Conservation (phyloP, 92 coral and sea anemone genomes). For the Epizoanthus stellaris region DNA sequence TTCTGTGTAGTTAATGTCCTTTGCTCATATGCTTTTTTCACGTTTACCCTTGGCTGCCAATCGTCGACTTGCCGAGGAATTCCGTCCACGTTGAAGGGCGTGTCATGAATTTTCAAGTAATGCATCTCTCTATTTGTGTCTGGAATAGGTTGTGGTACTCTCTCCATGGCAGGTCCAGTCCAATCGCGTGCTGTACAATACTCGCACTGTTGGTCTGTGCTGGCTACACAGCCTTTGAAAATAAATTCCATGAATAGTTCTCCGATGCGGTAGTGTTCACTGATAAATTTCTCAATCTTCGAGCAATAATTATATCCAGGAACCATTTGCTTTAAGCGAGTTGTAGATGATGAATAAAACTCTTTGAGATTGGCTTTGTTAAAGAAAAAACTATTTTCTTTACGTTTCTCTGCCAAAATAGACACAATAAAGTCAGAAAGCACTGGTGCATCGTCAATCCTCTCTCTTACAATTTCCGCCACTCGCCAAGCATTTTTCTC, state of each 20-base stretch:
- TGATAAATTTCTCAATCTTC: conserved; percentile 38
- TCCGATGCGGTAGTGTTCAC: conserved; percentile 46
- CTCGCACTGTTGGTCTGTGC: not conserved
- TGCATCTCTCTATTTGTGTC: conserved; percentile 24
- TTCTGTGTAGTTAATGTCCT: conserved; percentile 45
- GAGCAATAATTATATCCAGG: not conserved
- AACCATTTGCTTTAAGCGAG: no score
- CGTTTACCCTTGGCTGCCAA: conserved; percentile 66
- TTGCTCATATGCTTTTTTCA: conserved; percentile 36
- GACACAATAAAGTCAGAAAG: no score
- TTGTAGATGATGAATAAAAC: not conserved
- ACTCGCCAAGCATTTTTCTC: conserved; percentile 74
- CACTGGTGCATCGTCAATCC: conserved; percentile 73
- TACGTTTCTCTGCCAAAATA: conserved; percentile 5
- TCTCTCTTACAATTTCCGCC: conserved; percentile 49
- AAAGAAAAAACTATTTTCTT: conserved; percentile 35
- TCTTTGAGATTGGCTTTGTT: conserved; percentile 27
- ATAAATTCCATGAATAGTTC: conserved; percentile 54
- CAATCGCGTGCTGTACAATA: conserved; percentile 32
- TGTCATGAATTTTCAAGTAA: conserved; percentile 22
- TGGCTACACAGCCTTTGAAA: conserved; percentile 13
- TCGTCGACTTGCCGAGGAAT: conserved; percentile 46
- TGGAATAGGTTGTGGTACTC: conserved; percentile 53
- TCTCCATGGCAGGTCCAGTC: conserved; percentile 40
- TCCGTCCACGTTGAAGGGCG: conserved; percentile 38